Evolutionary conservation across 2,888 invertebrate genomes (phyloP).

Genomic region (Ichneumon xanthorius): DNA sequence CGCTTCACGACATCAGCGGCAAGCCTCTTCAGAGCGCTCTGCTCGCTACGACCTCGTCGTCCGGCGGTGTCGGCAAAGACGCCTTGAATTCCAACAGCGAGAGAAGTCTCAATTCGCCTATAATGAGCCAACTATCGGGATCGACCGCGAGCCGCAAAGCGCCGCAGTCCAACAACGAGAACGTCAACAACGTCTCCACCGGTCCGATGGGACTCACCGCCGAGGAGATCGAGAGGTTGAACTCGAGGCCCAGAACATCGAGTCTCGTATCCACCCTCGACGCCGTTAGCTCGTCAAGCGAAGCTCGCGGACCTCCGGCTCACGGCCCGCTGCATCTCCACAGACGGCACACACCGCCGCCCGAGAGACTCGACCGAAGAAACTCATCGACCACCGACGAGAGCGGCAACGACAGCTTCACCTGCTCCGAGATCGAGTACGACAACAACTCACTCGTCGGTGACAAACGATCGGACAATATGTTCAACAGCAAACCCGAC

Average conservation of each 20-base stretch:
- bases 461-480: slow-evolving; percentile 90
- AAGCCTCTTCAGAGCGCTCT: slow-evolving; percentile 96
- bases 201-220: slow-evolving; percentile 94
- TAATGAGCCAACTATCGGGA: slow-evolving; percentile 96
- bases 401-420: slow-evolving; percentile 97
- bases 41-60: slow-evolving; percentile 95
- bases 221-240: slow-evolving; percentile 96
- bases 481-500: slow-evolving; percentile 87
- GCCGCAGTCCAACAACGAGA: slow-evolving; percentile 88
- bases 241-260: slow-evolving; percentile 94
- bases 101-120: slow-evolving; percentile 95
- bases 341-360: slow-evolving; percentile 88
- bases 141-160: slow-evolving; percentile 92
- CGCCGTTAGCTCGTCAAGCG: slow-evolving; percentile 96
- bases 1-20: slow-evolving; percentile 96
- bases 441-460: slow-evolving; percentile 95
- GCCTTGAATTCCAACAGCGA: slow-evolving; percentile 96
- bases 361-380: slow-evolving; percentile 89
- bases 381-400: slow-evolving; percentile 96
- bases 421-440: slow-evolving; percentile 99
- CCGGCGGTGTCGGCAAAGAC: slow-evolving; percentile 95
- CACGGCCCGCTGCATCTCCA: slow-evolving; percentile 90
- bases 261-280: slow-evolving; percentile 95
- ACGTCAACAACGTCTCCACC: slow-evolving; percentile 87
- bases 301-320: slow-evolving; percentile 90